Evolutionary conservation across 2,797 vertebrate genomes (phyloP).

Genomic region (Danio tinwini): DNA sequence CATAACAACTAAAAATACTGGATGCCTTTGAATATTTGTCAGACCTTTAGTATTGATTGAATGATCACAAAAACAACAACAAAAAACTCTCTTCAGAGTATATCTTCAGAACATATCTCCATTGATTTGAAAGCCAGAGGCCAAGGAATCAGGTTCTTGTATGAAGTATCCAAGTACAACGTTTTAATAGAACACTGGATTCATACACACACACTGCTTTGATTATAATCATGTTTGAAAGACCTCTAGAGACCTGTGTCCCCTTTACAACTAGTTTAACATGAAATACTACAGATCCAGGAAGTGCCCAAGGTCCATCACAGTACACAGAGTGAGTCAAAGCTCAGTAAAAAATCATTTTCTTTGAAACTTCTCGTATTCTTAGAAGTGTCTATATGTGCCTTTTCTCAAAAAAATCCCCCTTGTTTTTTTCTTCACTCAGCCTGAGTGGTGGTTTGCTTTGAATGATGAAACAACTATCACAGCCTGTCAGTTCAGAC

Average conservation of each 20-base stretch:
- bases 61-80: no score
- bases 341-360: neutral
- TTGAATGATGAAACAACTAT: neutral
- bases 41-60: no score
- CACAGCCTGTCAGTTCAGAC: neutral
- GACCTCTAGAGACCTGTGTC: constrained; percentile 21
- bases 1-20: no score
- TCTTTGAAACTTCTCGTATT: neutral
- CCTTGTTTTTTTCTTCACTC: neutral
- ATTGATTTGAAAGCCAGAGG: constrained; percentile 6
- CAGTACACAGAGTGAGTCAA: neutral
- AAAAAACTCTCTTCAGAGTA: no score
- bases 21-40: no score
- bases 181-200: constrained; percentile 43
- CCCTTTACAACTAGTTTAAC: constrained; percentile 19
- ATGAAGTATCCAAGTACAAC: constrained; percentile 32
- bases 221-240: constrained; percentile 49
- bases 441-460: neutral
- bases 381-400: constrained; percentile 12
- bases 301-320: neutral
- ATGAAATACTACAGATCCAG: constrained; percentile 28
- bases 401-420: neutral
- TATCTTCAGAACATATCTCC: neutral
- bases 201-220: constrained; percentile 25
- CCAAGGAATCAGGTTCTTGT: constrained; percentile 16